Evolutionary conservation across 1,140 invertebrate genomes (phyloP).

Genomic region (Microplitis demolitor): DNA sequence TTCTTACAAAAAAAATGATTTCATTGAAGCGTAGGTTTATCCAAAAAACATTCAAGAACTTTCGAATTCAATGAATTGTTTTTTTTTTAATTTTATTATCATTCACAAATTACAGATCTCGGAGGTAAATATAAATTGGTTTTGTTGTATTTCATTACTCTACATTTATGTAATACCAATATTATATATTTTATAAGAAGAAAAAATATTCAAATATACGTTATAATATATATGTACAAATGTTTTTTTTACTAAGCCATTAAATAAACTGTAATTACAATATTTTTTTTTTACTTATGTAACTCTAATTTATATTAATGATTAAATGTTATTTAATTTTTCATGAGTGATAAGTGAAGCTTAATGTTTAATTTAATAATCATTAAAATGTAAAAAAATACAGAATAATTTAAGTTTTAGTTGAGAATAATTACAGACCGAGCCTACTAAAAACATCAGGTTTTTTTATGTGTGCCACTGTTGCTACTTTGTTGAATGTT

Average conservation of each 20-base stretch:
- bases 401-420: not conserved
- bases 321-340: not conserved
- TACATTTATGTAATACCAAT: not conserved
- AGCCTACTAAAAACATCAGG: conserved; percentile 57
- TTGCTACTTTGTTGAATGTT: conserved; percentile 54
- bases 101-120: conserved; percentile 28
- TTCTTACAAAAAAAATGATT: too few relatives aligned
- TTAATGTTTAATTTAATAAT: too few relatives aligned
- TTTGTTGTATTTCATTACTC: not conserved
- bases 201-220: not conserved
- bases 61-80: not conserved
- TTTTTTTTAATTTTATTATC: conserved; percentile 5
- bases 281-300: not conserved
- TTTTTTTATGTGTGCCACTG: conserved; percentile 47
- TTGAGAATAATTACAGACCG: conserved; percentile 44
- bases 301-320: not conserved
- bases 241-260: not conserved
- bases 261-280: not conserved
- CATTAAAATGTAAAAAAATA: conserved; percentile 33
- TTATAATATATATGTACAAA: not conserved
- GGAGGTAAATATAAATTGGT: conserved; percentile 31
- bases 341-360: not conserved
- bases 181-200: not conserved
- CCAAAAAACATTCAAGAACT: too few relatives aligned
- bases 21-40: too few relatives aligned